phyloP scores from a whole-genome alignment of 1,140 invertebrate species.

The Radopholus similis region DNA sequence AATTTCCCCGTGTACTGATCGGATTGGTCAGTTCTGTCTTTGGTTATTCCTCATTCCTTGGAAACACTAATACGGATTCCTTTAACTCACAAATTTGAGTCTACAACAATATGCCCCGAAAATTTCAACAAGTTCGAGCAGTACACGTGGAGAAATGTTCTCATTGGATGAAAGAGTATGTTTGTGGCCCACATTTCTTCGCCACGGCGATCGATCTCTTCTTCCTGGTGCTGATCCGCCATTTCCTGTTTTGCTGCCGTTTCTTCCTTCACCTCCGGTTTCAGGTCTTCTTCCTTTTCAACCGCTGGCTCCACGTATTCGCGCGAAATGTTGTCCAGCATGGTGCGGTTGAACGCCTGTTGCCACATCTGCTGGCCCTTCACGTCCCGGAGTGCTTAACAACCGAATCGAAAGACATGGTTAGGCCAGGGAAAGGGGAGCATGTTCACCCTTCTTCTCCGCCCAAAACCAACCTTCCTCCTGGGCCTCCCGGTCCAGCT shows the following conservation, averaged over 20 bases:
- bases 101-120: too few species aligned
- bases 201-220: not conserved
- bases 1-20: too few species aligned
- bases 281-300: not conserved
- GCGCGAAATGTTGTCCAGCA: constrained; percentile 24
- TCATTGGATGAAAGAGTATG: too few species aligned
- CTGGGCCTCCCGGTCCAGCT: constrained; percentile 16
- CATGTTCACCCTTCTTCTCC: not conserved
- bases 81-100: too few species aligned
- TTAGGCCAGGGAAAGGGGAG: not conserved
- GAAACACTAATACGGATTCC: too few species aligned
- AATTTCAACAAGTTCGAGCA: too few species aligned
- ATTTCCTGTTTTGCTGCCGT: not conserved
- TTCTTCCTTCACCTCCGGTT: not conserved
- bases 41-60: too few species aligned
- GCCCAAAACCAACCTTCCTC: constrained; percentile 15
- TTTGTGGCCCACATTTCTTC: not conserved
- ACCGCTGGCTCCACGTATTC: not conserved
- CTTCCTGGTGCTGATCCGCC: not conserved
- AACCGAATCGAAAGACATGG: not conserved
- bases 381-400: constrained; percentile 24
- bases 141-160: too few species aligned
- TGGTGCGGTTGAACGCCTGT: constrained; percentile 27
- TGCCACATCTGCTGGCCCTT: constrained; percentile 26
- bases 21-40: too few species aligned